Evolutionary conservation across 2,888 invertebrate genomes (phyloP), one percentile per base, ranked within the genome.

Genomic region (Palloptera scutellata): DNA sequence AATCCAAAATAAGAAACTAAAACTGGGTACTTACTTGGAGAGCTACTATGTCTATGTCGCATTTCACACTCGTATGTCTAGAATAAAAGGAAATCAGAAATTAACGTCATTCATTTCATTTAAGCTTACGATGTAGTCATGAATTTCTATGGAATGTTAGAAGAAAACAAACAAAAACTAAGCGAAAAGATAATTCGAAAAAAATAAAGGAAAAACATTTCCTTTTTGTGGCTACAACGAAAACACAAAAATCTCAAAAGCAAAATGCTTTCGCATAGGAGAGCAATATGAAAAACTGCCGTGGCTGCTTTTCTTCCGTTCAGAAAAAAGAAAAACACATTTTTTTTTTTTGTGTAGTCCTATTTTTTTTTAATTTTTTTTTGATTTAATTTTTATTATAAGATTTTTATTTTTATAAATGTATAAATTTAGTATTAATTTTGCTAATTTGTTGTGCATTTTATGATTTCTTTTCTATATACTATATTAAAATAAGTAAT

Each of bases 191-290:
- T n/a, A n/a, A n/a, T n/a, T n/a, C 6, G 30, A 4, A 30, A 30
- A 30, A 30, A 4, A 4, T 30, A 30, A 30, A 30, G 30, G 30
- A 6, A 30, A 30, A 30, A 30, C 6, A 30, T 4, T 30, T 30
- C 30, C 6, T 30, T 43, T 64, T 8, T 48, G 19, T 55, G 48
- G 45, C 15, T 10, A 57, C 51, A 43, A 53, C 10, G 10, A 20
- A 6, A 43, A 52, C 12, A 53, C 5, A 43, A 40, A 43, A 62
- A 55, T 40, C 51, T 61, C 20, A 62, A 53, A 62, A 11, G 19
- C 13, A 62, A 43, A 62, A 52, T 19, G 51, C 51, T 61, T 15
- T 20, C 19, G 8, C 42, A 20, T 19, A 10, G 41, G 43, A 62
- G 43, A 42, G 17, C 40, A 19, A 59, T 42, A 59, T 42, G n/a